Base-by-base conservation (phyloP, 2,888 invertebrate species). In the Pristionchus maxplancki region DNA sequence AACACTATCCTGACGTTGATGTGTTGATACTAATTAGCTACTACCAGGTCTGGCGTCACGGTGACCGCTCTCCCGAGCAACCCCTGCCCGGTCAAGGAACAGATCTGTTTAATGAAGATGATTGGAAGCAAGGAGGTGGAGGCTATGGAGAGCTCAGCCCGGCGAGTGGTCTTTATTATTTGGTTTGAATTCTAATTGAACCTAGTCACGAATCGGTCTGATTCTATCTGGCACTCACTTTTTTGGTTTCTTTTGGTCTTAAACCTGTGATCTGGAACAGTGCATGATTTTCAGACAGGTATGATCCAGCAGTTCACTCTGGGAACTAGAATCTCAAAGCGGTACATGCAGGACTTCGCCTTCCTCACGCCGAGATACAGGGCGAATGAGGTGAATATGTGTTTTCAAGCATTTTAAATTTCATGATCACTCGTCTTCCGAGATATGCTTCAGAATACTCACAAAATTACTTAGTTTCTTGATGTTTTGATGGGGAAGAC, bases 101-200 rank as follows among this genome's bases (percentile, higher is more conserved):
- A 28, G 91, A 93, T 87, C 40, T 50, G 4, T 91, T 87, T 64
- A 89, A 90, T 64, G 92, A 92, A 67, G 81, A 44, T 20, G 81
- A 89, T 8, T 92, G 92, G 92, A 90, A 85, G 6, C 92, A 92
- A 44, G 92, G 92, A 50, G 92, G 92, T 37, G 88, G 89, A 34
- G 92, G 93, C 78, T 91, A 90, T 89, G 92, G 91, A 71, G 91
- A 91, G 81, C 88, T 92, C 24, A 90, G 90, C 37, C 92, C 92
- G 64, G 91, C 91, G 53, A 83, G 89, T 58, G 28, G 1, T 67
- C 50, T 48, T n/a, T 40, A 31, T 64, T 85, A 28, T 85, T 8
- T 28, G 31, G 6, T 62, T 58, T 62, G 3, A 34, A 34, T 13
- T 31, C 62, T n/a, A n/a, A n/a, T 62, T n/a, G n/a, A n/a, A n/a